Base-by-base conservation (phyloP, 1,140 invertebrate genomes). In the Neelides sp. region DNA sequence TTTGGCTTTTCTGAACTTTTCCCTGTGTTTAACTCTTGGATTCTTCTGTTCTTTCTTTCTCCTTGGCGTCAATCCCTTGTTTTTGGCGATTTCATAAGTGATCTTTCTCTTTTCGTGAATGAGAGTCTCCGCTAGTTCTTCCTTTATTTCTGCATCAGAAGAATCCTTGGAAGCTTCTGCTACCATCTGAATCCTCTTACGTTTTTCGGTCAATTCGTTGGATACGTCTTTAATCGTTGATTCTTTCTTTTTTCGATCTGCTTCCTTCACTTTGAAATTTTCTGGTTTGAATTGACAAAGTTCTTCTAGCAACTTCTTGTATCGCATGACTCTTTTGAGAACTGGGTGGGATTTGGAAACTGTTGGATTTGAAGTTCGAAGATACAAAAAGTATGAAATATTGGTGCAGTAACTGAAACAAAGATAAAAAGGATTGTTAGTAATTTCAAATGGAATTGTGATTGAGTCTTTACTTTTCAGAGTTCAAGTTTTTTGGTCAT, bases 61-160 rank as follows among this genome's bases (percentile, higher is more conserved):
- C 56, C 81, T 73, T 10, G 89, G 85, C 32, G 82, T 92, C 1
- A 96, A 71, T 32, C 91, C 91, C 70, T 91, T 94, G 63, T 97
- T 97, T 68, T 95, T 95, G 7, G 83, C 79, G 62, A 95, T 95
- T 75, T 92, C 75, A 66, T 90, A 90, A 15, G 83, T 93, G 57
- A 95, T 93, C 43, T 76, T 76, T 62, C 91, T 73, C 63, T 87
- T 91, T 27, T 71, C 76, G 59, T 4, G 15, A 10, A 45, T 41
- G 41, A 53, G 53, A 40, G 43, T 63, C 61, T 37, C 32, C 42
- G 22, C 58, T 57, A 63, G 61, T 62, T 65, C 60, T 55, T 64
- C 37, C 32, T 59, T 44, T 7, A 49, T 57, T 20, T 53, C 52
- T 35, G 42, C 28, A 39, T 34, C 48, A 7, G 24, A 17, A 22